Percentiles rank a stretch among this genome's conserved stretches.
Evolutionary conservation across 2,888 invertebrate genomes (phyloP).

Genomic region (Invenusta paracnida): DNA sequence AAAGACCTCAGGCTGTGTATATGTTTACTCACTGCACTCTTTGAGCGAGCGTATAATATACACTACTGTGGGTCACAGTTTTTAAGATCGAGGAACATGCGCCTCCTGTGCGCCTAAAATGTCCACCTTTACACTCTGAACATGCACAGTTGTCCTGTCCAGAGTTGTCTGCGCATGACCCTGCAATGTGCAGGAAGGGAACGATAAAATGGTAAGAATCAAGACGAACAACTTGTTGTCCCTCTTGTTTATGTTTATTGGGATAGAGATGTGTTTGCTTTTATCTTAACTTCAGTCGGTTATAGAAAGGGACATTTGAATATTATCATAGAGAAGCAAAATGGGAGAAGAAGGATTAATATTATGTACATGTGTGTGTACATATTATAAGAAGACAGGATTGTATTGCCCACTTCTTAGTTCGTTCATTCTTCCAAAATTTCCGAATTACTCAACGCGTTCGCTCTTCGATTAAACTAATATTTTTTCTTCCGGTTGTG

Average conservation of each 20-base stretch:
- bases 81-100: background rate
- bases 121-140: no score
- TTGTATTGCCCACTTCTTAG: background rate
- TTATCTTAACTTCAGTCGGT: slow-evolving; percentile 5
- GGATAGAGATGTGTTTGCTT: slow-evolving; percentile 2
- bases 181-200: background rate
- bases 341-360: background rate
- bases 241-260: background rate
- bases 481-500: background rate
- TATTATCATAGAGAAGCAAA: no score
- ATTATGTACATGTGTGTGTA: background rate
- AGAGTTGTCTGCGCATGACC: no score
- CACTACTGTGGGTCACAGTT: no score
- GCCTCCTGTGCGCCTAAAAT: no score
- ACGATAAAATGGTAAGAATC: background rate
- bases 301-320: no score
- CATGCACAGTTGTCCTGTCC: no score
- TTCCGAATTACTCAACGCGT: no score
- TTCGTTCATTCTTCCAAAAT: no score
- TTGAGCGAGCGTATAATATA: no score
- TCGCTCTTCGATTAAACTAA: slow-evolving; percentile 11
- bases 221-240: background rate
- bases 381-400: background rate
- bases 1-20: no score
- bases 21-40: no score